phyloP scores from a whole-genome alignment of 2,113 vertebrate genomes.

The Tragelaphus strepsiceros region DNA sequence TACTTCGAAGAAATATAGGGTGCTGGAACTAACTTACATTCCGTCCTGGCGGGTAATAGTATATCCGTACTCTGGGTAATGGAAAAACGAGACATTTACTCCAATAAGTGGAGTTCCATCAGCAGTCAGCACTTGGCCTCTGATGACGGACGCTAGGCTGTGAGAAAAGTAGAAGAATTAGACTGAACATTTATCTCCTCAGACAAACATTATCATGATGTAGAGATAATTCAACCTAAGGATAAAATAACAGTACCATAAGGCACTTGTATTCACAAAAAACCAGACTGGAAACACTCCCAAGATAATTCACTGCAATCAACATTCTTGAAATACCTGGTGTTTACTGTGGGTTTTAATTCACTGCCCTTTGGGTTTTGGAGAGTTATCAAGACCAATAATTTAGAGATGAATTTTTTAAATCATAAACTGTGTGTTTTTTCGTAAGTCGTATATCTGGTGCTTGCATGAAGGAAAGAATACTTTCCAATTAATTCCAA shows the following conservation, averaged over 20 bases:
- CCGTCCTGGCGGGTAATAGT: constrained; percentile 97
- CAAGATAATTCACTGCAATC: constrained; percentile 71
- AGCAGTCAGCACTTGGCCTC: constrained; percentile 96
- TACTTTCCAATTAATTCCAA: constrained; percentile 82
- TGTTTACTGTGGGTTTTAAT: constrained; percentile 60
- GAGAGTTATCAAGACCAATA: constrained; percentile 65
- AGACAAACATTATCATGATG: constrained; percentile 40
- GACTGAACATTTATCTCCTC: constrained; percentile 33
- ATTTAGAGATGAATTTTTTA: constrained; percentile 73
- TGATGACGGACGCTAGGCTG: constrained; percentile 95
- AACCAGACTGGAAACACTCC: constrained; percentile 56
- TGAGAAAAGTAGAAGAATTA: constrained; percentile 69
- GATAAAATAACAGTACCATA: constrained; percentile 39
- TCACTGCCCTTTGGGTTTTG: constrained; percentile 52
- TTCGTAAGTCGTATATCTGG: constrained; percentile 66
- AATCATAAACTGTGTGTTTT: constrained; percentile 55
- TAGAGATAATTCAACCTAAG: constrained; percentile 54
- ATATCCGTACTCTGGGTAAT: constrained; percentile 93
- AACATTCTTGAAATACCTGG: constrained; percentile 65
- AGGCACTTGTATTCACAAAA: constrained; percentile 61
- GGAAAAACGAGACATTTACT: constrained; percentile 97
- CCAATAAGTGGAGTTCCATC: constrained; percentile 98
- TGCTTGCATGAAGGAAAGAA: constrained; percentile 73
- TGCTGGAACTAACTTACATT: constrained; percentile 87
- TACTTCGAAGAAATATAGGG: background rate